phyloP scores from a whole-genome alignment of 1,140 invertebrate species.

The Nasonia vitripennis region DNA sequence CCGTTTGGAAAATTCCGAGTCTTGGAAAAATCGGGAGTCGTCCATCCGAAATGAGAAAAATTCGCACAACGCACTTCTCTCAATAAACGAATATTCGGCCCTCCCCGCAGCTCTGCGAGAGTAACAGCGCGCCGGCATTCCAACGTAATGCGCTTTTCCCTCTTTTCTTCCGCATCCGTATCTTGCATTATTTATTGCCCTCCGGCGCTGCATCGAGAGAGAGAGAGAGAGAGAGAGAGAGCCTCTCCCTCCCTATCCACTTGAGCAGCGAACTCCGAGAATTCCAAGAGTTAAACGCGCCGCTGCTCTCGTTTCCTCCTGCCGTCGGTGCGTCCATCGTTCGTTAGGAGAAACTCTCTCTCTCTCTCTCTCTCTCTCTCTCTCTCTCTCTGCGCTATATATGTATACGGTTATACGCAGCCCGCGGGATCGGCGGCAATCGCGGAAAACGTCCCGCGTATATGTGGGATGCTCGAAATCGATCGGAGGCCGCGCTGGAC shows the following conservation, averaged over 20 bases:
- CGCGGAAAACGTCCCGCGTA: too few relatives aligned
- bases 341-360: too few relatives aligned
- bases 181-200: slow-evolving; percentile 20
- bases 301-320: not conserved
- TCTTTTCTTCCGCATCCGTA: not conserved
- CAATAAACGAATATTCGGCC: not conserved
- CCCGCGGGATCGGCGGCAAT: too few relatives aligned
- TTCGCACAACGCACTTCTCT: too few relatives aligned
- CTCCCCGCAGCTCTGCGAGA: not conserved
- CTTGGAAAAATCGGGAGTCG: too few relatives aligned
- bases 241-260: not conserved
- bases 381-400: too few relatives aligned
- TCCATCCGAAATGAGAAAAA: too few relatives aligned
- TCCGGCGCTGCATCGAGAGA: not conserved
- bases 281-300: not conserved
- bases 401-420: too few relatives aligned
- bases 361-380: too few relatives aligned
- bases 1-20: too few relatives aligned
- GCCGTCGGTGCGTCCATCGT: too few relatives aligned
- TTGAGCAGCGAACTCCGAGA: not conserved
- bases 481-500: not conserved
- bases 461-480: not conserved
- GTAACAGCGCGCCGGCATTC: not conserved
- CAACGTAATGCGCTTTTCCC: not conserved
- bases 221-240: not conserved